Evolutionary conservation across 2,113 vertebrate species (phyloP), one percentile per base, ranked within the genome.

Genomic region (Nibea coibor): DNA sequence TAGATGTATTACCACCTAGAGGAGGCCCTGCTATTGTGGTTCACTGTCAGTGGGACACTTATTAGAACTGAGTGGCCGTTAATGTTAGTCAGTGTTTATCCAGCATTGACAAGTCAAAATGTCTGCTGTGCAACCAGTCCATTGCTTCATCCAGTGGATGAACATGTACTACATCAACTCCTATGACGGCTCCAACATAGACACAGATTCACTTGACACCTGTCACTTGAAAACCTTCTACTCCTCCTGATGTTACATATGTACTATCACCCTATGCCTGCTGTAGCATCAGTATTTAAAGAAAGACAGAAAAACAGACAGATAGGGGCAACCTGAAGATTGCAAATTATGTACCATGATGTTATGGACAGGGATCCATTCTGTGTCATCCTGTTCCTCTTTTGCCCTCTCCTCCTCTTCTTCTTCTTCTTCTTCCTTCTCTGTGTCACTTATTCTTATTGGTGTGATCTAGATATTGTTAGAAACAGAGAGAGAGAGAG

Each of bases 391-490:
- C 15, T 59, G 26, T 15, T 59, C n/a, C 26, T 74, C 11, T 67
- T 68, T 31, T 35, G 35, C 15, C 3, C 19, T 19, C 10, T 83
- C 22, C 26, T 67, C 12, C 35, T 47, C 10, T 26, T 62, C 72
- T 63, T 61, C 26, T 56, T 70, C n/a, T 62, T 67, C 69, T 72
- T 70, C n/a, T 62, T 67, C 10, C 17, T 35, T 59, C 15, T 62
- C 50, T 17, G 61, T 58, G 50, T 50, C 82, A 76, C 54, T 78
- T 74, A 31, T 73, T 79, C 43, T 65, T 28, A 58, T 42, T 65
- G 56, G 53, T 70, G 51, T 66, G 62, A 78, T 85, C 65, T 70
- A 35, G 28, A 84, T 62, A 58, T 59, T 72, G 53, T 50, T 78
- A 22, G 6, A 84, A 56, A 79, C 0, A 58, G 8, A 57, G 39